Evolutionary conservation across 2,797 vertebrate species (phyloP).

Genomic region (Pogoniulus pusillus): DNA sequence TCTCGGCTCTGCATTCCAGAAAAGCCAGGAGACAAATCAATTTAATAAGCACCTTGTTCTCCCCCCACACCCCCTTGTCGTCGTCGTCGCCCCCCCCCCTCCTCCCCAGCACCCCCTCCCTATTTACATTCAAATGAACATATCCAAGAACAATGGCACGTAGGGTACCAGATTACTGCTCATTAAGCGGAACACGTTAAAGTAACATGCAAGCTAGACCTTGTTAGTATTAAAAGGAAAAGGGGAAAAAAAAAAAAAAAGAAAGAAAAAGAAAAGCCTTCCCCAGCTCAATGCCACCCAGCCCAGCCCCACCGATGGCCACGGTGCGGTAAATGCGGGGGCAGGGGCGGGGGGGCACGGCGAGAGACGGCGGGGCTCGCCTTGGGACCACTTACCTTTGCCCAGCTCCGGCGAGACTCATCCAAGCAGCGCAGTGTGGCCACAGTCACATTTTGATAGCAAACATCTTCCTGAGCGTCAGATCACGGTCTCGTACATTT

Average conservation of each 20-base stretch:
- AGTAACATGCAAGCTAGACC: slow-evolving; percentile 82
- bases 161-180: slow-evolving; percentile 91
- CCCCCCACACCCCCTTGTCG: slow-evolving; percentile 17
- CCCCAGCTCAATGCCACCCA: neutral
- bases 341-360: neutral
- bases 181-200: slow-evolving; percentile 87
- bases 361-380: neutral
- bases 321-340: neutral
- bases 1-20: slow-evolving; percentile 84
- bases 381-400: slow-evolving; percentile 79
- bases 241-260: neutral
- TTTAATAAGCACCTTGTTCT: slow-evolving; percentile 92
- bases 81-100: slow-evolving; percentile 14
- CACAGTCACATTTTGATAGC: slow-evolving; percentile 88
- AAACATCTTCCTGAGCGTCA: slow-evolving; percentile 84
- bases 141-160: slow-evolving; percentile 87
- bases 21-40: slow-evolving; percentile 88
- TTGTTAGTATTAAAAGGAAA: slow-evolving; percentile 45
- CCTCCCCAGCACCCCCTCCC: slow-evolving; percentile 78
- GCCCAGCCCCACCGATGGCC: slow-evolving; percentile 9
- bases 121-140: slow-evolving; percentile 94
- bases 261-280: neutral
- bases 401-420: slow-evolving; percentile 78
- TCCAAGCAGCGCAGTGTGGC: slow-evolving; percentile 80
- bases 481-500: slow-evolving; percentile 87